Base-by-base conservation (phyloP, 53 echinoderm and acorn worm genomes). In the Holothuria leucospilota region DNA sequence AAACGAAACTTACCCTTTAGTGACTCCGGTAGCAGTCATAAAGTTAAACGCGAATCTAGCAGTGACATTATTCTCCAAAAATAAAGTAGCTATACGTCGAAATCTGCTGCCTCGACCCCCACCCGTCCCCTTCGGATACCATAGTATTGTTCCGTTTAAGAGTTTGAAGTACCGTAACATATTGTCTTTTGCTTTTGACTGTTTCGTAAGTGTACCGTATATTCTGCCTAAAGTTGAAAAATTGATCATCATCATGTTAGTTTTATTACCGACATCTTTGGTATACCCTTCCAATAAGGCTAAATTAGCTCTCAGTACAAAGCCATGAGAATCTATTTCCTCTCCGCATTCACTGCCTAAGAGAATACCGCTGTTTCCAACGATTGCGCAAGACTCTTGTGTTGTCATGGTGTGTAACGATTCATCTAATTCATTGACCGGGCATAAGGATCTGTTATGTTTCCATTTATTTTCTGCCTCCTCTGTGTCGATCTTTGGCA, bases 241-340 rank as follows among this genome's bases (percentile, higher is more conserved):
- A 39, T 71, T 71, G 40, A 71, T 40, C 71, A 71, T 71, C 71
- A 71, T 71, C 20, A 71, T 39, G 71, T 39, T 41, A 3, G 71
- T 71, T 15, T 39, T 71, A 20, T 41, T 71, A 14, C 71, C 71
- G 20, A 71, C 71, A 18, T 71, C 71, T 23, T 71, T 39, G 4
- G 18, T 23, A 23, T 71, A 71, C 1, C 42, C 42, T 71, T 39
- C 23, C 14, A 71, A 21, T 34, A 21, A 15, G 2, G 71, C 71
- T 13, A 71, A 71, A 23, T 71, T 71, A 4, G 71, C 71, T 39
- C 71, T 34, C 13, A 71, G 39, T 13, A 71, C 71, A 10, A 71
- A 39, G 23, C 28, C 71, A 16, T 71, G 5, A 18, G 71, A 71
- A 39, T 71, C 71, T 34, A 71, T 71, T 71, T 71, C 71, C 20